phyloP scores from a whole-genome alignment of 2,888 invertebrate genomes.

The Uropetala carovei region DNA sequence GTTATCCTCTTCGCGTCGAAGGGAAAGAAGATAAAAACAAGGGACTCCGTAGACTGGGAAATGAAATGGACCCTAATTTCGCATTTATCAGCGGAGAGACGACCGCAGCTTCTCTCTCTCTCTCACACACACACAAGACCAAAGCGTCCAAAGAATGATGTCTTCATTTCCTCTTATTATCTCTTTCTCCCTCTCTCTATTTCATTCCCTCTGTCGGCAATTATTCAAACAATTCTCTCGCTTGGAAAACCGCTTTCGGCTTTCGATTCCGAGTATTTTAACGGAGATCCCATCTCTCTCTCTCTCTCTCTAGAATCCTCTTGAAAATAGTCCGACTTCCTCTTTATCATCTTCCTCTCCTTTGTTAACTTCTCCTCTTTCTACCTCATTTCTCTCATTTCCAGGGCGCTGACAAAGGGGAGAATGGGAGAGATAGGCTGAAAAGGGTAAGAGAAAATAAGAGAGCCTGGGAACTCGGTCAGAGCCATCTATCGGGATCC shows the following conservation, averaged over 20 bases:
- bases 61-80: neutral
- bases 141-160: neutral
- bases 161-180: constrained; percentile 8
- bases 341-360: neutral
- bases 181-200: too few relatives aligned
- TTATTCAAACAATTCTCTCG: constrained; percentile 19
- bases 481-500: neutral
- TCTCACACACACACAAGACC: neutral
- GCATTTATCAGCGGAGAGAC: neutral
- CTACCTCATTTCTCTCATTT: neutral
- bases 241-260: too few relatives aligned
- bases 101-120: neutral
- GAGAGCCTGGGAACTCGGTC: constrained; percentile 52
- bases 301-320: neutral
- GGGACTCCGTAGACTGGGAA: neutral
- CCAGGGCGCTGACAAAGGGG: neutral
- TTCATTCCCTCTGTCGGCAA: neutral
- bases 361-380: neutral
- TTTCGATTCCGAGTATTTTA: constrained; percentile 23
- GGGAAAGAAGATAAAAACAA: neutral
- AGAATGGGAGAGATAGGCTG: neutral
- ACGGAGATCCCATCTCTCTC: neutral
- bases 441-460: neutral
- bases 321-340: too few relatives aligned
- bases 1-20: neutral